Evolutionary conservation across 2,888 invertebrate species (phyloP), one percentile per base, ranked within the genome.

Genomic region (Caenorhabditis drosophilae): DNA sequence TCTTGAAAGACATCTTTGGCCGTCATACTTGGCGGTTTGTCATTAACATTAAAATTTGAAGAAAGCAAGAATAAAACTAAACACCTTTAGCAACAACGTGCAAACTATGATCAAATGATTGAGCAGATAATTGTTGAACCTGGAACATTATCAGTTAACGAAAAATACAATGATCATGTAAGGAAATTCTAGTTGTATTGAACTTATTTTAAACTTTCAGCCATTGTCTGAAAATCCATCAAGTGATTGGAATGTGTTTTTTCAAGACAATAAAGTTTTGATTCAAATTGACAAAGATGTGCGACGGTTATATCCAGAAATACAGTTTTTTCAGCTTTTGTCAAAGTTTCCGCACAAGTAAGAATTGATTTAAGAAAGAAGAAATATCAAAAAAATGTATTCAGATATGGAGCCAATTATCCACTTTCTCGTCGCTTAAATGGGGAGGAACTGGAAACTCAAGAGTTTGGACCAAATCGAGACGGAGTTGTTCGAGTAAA

Each of bases 171-270:
- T 42, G 80, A 79, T 62, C 79, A 80, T 67, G 79, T 80, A 51
- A n/a, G n/a, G n/a, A n/a, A 56, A 74, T 57, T 35, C 25, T 20
- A 6, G 40, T 2, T 42, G 42, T 22, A 23, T 23, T 22, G 23
- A 42, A 42, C 22, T 23, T 3, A 3, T 16, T 40, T 40, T 40
- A 40, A 6, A 40, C 4, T 69, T 81, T 84, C 92, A 98, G 88
- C 98, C 97, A 0, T 86, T 98, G 50, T 95, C 92, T 84, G 90
- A 91, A n/a, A 92, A 91, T 78, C 94, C 96, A 0, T 91, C 92
- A 75, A 95, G 95, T 84, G 90, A 92, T 46, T 98, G 98, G 98
- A 90, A 90, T 79, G 90, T 90, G 2, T 97, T 90, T 85, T 98
- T 98, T 85, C 56, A 67, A 84, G 97, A 98, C 84, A 98, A 98